Base-by-base conservation (phyloP, 2,113 vertebrate species). In the Cyprinodon variegatus region DNA sequence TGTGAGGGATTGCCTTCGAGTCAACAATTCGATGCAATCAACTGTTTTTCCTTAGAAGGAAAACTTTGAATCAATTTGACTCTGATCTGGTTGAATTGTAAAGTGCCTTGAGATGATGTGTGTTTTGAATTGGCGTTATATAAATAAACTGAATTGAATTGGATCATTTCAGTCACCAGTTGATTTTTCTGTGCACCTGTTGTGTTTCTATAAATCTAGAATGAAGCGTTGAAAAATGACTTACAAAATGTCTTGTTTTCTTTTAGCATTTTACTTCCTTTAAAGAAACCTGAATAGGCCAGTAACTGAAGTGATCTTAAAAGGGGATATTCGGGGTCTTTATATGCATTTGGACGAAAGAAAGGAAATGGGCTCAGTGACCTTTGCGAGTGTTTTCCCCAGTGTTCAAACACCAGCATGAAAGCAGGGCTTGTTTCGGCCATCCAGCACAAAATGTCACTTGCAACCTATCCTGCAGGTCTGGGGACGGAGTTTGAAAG, bases 291-390 rank as follows among this genome's bases (percentile, higher is more conserved):
- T 92, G 71, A 90, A 90, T 90, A 86, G 83, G 72, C 83, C 85
- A 72, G 88, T 84, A 86, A 92, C 72, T 79, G 79, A 85, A 90
- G 88, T 86, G 79, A 81, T 83, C 85, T 85, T 90, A 76, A 93
- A 92, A 93, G 85, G 73, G 81, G 74, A 64, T 86, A 79, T 88
- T 91, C 86, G 89, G 87, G 92, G 90, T 93, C 90, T 93, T 90
- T 90, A 88, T 81, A 88, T 90, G 83, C 88, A 86, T 83, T 64
- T 53, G 75, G 81, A 91, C 85, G 79, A 89, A 84, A 89, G 86
- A 93, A 92, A 92, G 94, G 93, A 95, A 95, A 94, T 94, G 93
- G 93, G 94, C 92, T 94, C 92, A 92, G 89, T 95, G 94, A 94
- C 94, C 93, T 95, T 94, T 95, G 89, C 76, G 61, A 90, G 91